Percentiles rank a stretch among this genome's conserved stretches.
phyloP scores from a whole-genome alignment of 1,140 invertebrate species.

The Cataglyphis hispanica region DNA sequence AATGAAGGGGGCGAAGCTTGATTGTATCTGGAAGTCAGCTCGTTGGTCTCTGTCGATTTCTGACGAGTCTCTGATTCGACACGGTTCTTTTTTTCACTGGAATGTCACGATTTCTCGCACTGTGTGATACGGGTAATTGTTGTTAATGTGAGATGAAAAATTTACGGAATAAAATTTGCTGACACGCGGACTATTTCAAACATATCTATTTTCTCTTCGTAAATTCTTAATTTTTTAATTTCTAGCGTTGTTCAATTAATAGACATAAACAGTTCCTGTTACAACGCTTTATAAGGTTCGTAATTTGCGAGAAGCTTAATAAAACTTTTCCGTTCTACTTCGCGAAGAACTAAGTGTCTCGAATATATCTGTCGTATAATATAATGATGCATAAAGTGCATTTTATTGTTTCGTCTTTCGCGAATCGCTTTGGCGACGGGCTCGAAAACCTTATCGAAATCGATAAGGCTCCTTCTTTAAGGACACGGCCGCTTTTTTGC shows the following conservation, averaged over 20 bases:
- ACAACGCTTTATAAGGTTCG: not conserved
- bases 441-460: slow-evolving; percentile 40
- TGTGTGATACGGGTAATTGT: too few relatives aligned
- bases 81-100: not conserved
- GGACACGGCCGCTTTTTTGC: slow-evolving; percentile 54
- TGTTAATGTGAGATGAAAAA: too few relatives aligned
- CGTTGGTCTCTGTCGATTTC: slow-evolving; percentile 62
- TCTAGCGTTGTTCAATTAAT: not conserved
- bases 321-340: not conserved
- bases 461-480: slow-evolving; percentile 63
- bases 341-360: not conserved
- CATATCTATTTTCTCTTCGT: too few relatives aligned
- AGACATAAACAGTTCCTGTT: not conserved
- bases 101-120: too few relatives aligned
- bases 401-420: slow-evolving; percentile 26
- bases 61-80: slow-evolving; percentile 36
- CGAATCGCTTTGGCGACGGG: slow-evolving; percentile 8
- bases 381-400: not conserved
- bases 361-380: not conserved
- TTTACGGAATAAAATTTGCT: too few relatives aligned
- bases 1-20: slow-evolving; percentile 66
- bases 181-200: too few relatives aligned
- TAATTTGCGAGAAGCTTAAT: not conserved
- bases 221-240: not conserved
- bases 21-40: slow-evolving; percentile 68